Percentiles rank a stretch among this genome's conserved stretches.
phyloP scores from a whole-genome alignment of 2,797 vertebrate species.

The Parambassis ranga region DNA sequence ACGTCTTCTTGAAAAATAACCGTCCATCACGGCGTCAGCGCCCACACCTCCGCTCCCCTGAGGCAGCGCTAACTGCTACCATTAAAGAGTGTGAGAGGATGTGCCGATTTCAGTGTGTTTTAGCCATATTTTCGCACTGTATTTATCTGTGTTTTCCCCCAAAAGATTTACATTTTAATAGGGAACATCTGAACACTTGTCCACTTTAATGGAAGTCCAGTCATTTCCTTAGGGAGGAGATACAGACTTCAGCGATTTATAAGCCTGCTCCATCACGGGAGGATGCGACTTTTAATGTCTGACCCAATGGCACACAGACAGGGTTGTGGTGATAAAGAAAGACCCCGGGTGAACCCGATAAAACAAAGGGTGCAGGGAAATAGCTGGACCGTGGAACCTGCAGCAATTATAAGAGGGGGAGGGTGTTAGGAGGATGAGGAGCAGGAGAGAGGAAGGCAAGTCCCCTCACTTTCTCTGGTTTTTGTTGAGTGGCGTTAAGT shows the following conservation, averaged over 20 bases:
- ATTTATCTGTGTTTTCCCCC: background rate
- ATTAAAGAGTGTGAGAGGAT: conserved; percentile 52
- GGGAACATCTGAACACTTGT: background rate
- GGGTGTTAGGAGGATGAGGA: background rate
- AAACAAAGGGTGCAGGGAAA: conserved; percentile 14
- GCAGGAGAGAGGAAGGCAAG: background rate
- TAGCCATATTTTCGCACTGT: conserved; percentile 5
- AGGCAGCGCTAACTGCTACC: conserved; percentile 47
- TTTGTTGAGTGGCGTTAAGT: conserved; percentile 53
- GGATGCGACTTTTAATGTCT: conserved; percentile 33
- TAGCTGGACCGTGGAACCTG: conserved; percentile 8
- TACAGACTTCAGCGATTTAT: conserved; percentile 55
- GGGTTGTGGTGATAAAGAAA: conserved; percentile 38
- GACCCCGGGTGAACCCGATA: conserved; percentile 21
- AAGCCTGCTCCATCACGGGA: conserved; percentile 15
- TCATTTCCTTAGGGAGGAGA: conserved; percentile 36
- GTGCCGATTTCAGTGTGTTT: background rate
- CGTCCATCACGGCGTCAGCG: conserved; percentile 41
- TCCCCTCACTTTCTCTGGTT: conserved; percentile 18
- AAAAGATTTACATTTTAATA: conserved; percentile 28
- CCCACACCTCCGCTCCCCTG: conserved; percentile 33
- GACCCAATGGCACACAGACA: conserved; percentile 39
- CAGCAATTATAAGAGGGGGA: background rate
- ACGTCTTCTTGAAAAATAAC: conserved; percentile 45
- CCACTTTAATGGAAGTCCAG: conserved; percentile 34